Base-by-base conservation (phyloP, 2,113 vertebrate species). In the Panthera uncia region DNA sequence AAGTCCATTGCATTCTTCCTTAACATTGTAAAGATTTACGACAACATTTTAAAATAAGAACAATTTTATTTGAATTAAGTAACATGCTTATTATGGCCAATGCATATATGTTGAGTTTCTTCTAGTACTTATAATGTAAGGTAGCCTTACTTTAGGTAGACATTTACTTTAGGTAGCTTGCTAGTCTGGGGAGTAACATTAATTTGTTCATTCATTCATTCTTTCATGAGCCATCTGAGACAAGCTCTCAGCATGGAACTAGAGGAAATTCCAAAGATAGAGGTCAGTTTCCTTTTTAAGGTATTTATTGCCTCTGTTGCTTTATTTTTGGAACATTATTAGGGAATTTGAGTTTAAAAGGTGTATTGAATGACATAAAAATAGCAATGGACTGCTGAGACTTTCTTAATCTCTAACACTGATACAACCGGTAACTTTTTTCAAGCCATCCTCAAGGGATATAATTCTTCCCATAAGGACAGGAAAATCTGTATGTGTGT, bases 301-400 rank as follows among this genome's bases (percentile, higher is more conserved):
- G 81, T 83, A 96, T 71, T 85, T 96, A 82, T 87, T 96, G 83
- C 15, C 94, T 91, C 9, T 87, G 36, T 19, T 45, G 36, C 16
- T 97, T 95, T 93, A 92, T 92, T 97, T 96, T 97, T 89, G 95
- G 73, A 96, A 71, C 9, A 91, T 82, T 66, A 84, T 18, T 81
- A 29, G 50, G 16, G 55, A 95, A 90, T 76, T 57, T 50, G 79
- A 89, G 79, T 89, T 92, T 89, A 81, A 83, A 85, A 92, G 36
- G 31, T 97, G 0, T 74, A 84, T 19, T 69, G 33, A 81, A 50
- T 95, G 8, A 93, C 21, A 2, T 45, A 86, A 90, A 41, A 76
- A 89, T 88, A 97, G 66, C 29, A 84, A n/a, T 71, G 29, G 27
- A 68, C 48, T 48, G n/a, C 29, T 88, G 41, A 83, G 31, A 84